Conservation (phyloP, 1,140 invertebrate species). For the Brachionus sp. region DNA sequence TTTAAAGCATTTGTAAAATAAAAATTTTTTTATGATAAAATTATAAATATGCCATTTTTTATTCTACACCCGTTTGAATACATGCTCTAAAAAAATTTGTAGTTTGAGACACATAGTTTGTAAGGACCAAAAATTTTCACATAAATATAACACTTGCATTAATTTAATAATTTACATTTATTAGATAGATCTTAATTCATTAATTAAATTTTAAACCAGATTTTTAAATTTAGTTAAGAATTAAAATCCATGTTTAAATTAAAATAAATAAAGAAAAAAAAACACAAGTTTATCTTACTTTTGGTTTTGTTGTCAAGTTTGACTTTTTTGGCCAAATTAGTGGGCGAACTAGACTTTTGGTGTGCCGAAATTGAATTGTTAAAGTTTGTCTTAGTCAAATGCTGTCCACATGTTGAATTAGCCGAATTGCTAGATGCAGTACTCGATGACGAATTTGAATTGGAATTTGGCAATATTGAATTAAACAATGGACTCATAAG, state of each 20-base stretch:
- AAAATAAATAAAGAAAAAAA: neutral
- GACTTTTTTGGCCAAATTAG: neutral
- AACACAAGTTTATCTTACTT: neutral
- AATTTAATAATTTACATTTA: too few species aligned
- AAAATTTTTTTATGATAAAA: too few species aligned
- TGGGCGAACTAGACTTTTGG: neutral
- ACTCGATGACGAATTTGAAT: neutral
- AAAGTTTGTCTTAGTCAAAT: neutral
- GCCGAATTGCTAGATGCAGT: neutral
- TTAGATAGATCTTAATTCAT: too few species aligned
- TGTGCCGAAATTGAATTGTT: neutral
- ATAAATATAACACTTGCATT: too few species aligned
- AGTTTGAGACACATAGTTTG: too few species aligned
- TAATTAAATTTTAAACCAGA: too few species aligned
- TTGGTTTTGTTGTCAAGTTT: neutral
- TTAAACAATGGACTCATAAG: constrained; percentile 20
- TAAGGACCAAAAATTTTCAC: too few species aligned
- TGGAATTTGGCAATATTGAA: neutral
- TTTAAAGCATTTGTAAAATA: too few species aligned
- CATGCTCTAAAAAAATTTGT: too few species aligned
- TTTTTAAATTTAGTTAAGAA: too few species aligned
- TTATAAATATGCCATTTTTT: too few species aligned
- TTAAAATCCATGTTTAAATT: neutral
- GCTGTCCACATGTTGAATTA: neutral
- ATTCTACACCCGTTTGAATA: too few species aligned